A percentile compares a stretch with the other conserved stretches of the same genome.
These are phyloP conservation scores for Tuta absoluta DNA, from an alignment of 2,888 invertebrate genomes.

Conservation along the genomic window DNA sequence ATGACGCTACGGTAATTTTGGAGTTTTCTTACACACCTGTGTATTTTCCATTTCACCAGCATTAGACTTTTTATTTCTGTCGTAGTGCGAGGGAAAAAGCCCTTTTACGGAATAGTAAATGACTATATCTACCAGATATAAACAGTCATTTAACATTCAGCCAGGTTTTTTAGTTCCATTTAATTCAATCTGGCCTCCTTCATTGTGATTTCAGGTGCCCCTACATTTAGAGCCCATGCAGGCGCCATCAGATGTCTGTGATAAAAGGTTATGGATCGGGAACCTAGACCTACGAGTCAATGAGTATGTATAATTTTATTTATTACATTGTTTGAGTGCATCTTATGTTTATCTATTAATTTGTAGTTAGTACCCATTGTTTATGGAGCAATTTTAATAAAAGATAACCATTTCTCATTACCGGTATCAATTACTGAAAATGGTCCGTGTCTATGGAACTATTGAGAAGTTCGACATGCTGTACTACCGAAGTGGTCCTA, in stretches of 20 bases:
- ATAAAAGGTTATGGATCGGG: constrained; percentile 93
- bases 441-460: constrained; percentile 95
- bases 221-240: constrained; percentile 81
- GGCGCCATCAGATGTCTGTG: constrained; percentile 76
- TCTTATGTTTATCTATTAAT: neutral
- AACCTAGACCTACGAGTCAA: constrained; percentile 94
- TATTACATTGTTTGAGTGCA: neutral
- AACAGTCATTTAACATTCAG: too few relatives aligned
- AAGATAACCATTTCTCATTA: constrained; percentile 78
- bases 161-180: too few relatives aligned
- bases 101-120: too few relatives aligned
- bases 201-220: constrained; percentile 61
- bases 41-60: neutral
- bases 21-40: neutral
- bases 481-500: constrained; percentile 94
- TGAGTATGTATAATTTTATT: constrained; percentile 87
- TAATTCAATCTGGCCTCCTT: neutral
- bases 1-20: constrained; percentile 53
- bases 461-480: constrained; percentile 98
- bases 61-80: neutral
- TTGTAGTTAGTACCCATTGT: neutral
- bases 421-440: constrained; percentile 97
- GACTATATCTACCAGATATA: too few relatives aligned
- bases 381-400: constrained; percentile 42
- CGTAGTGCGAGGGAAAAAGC: too few relatives aligned